Conservation (phyloP, 2,888 invertebrate genomes). For the Netelia fuscicornis region DNA sequence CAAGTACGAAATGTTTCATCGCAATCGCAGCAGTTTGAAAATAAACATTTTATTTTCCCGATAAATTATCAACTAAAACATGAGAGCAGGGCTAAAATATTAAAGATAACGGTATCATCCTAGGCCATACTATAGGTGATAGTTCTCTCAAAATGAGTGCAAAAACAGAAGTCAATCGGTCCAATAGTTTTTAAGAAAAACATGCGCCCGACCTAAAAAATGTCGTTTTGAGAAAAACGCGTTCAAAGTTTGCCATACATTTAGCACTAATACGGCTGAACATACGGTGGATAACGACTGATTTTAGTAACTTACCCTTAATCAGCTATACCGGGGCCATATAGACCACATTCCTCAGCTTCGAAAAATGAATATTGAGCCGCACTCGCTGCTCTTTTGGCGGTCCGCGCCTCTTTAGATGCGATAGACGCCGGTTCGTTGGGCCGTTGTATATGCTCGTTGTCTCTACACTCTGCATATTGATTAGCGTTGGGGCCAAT, state of each 20-base stretch:
- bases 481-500: constrained; percentile 19
- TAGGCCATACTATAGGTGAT: constrained; percentile 22
- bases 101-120: constrained; percentile 19
- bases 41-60: too few relatives aligned
- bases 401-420: too few relatives aligned
- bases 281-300: background rate
- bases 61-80: too few relatives aligned
- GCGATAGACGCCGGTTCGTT: background rate
- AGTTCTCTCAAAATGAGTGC: constrained; percentile 19
- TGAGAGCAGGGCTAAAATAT: background rate
- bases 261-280: constrained; percentile 9
- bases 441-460: background rate
- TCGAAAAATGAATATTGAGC: too few relatives aligned
- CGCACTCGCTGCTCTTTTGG: too few relatives aligned
- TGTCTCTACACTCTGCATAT: too few relatives aligned
- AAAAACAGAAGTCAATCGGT: too few relatives aligned
- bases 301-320: background rate
- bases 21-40: background rate
- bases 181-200: too few relatives aligned
- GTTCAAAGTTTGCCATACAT: constrained; percentile 27
- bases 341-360: too few relatives aligned
- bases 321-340: too few relatives aligned
- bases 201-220: background rate
- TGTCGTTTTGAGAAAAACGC: constrained; percentile 33
- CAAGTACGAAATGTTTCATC: background rate